Evolutionary conservation across 1,140 invertebrate genomes (phyloP).

Genomic region (Centruroides vittatus): DNA sequence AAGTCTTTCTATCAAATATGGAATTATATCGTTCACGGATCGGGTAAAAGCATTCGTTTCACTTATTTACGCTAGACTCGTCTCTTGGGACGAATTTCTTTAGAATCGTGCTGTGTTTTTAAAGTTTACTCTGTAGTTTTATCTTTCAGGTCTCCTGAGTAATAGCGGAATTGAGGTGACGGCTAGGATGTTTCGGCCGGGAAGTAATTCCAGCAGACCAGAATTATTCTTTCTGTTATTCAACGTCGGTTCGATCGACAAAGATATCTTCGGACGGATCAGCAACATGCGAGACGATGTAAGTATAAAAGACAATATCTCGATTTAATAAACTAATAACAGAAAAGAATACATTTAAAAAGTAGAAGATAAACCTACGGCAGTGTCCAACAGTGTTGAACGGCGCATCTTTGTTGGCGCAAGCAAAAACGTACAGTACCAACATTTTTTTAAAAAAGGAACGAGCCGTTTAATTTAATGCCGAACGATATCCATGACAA

Average conservation of each 20-base stretch:
- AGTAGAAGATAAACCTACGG: too few species aligned
- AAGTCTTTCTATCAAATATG: conserved; percentile 38
- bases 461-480: too few species aligned
- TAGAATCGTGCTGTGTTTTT: too few species aligned
- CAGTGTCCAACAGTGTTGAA: too few species aligned
- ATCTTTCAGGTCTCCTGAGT: conserved; percentile 21
- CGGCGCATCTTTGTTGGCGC: too few species aligned
- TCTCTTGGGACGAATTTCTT: too few species aligned
- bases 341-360: too few species aligned
- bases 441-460: too few species aligned
- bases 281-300: conserved; percentile 47
- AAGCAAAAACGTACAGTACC: too few species aligned
- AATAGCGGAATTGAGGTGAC: conserved; percentile 44
- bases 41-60: conserved; percentile 29
- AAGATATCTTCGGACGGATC: conserved; percentile 43
- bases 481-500: too few species aligned
- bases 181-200: conserved; percentile 27
- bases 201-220: conserved; percentile 13
- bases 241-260: conserved; percentile 48
- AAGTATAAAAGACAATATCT: conserved; percentile 14
- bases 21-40: conserved; percentile 42
- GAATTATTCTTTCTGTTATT: conserved; percentile 44
- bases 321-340: too few species aligned
- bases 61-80: too few species aligned
- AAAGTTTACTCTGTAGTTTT: background rate